Evolutionary conservation across 23 tunicate species (phyloP).

Genomic region (Corella eumyota): DNA sequence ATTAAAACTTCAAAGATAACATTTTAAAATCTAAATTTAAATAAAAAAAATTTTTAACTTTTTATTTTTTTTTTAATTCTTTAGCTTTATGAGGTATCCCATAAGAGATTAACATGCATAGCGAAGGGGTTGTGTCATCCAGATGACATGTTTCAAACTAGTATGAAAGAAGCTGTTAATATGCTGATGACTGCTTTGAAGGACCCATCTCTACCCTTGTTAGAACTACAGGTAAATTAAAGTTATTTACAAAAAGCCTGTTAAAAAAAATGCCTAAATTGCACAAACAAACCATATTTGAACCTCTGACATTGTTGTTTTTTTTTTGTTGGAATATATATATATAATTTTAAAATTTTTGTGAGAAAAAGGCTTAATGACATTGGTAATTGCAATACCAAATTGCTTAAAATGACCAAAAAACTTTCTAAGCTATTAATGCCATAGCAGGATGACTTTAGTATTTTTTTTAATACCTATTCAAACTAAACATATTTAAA

Average conservation of each 20-base stretch:
- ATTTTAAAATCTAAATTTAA: too few species aligned
- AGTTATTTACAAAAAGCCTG: constrained; percentile 5
- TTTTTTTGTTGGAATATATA: too few species aligned
- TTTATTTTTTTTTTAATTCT: neutral
- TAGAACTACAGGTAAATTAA: constrained; percentile 71
- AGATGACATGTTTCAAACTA: constrained; percentile 29
- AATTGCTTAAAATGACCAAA: too few species aligned
- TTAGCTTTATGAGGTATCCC: constrained; percentile 53
- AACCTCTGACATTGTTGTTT: too few species aligned
- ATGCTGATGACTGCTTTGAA: constrained; percentile 55
- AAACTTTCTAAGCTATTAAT: too few species aligned
- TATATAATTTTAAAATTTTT: too few species aligned
- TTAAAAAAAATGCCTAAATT: neutral
- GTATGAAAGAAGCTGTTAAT: constrained; percentile 51
- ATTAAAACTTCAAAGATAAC: neutral
- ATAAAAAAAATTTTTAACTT: neutral
- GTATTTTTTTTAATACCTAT: too few species aligned
- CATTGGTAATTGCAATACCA: too few species aligned
- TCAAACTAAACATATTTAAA: too few species aligned
- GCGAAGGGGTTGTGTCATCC: constrained; percentile 90
- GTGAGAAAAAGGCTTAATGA: too few species aligned
- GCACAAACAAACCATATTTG: neutral
- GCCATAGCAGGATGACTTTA: too few species aligned
- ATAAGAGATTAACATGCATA: constrained; percentile 50
- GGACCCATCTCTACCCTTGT: constrained; percentile 80